Evolutionary conservation across 1,140 invertebrate genomes (phyloP), one percentile per base, ranked within the genome.

Genomic region (Planococcus citri): DNA sequence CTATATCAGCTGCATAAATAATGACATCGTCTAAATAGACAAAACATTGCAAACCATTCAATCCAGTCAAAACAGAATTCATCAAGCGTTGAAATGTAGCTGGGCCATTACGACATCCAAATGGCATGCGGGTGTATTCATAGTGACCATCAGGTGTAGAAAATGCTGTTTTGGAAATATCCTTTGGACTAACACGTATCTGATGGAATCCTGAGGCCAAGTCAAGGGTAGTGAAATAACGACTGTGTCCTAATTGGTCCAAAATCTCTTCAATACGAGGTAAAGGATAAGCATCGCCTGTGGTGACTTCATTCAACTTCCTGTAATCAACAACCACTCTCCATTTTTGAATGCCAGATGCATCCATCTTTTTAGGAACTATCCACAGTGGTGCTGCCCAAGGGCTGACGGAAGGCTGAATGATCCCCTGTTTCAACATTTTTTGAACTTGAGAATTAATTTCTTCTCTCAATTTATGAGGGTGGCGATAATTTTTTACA

Each of bases 231-330:
- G 77, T 75, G 72, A 83, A 84, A 72, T 78, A 81, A 64, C 75
- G 76, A 38, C 76, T 74, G 20, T 77, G 77, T 3, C 77, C 77
- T n/a, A 84, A 68, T 33, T 77, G 75, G 72, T 83, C 78, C 68
- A 80, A 69, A 24, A 78, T 78, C 20, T 83, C 80, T 3, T 77
- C 75, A 14, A 84, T 83, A 14, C 78, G 72, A 12, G 83, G 83
- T 8, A 86, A 64, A 0, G 84, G 83, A 74, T 79, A 85, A 41
- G 72, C 74, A 73, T 85, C 82, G 8, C 74, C 74, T 25, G 78
- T 73, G 14, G 77, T 79, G 41, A 74, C 74, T 58, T 78, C 74
- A 73, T 81, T 81, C 51, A 80, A 58, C 71, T 77, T 78, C 60
- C 77, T 58, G 69, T 76, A 80, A 73, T 79, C 79, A 1, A 75